Conservation (phyloP, 2,888 invertebrate species). For the Atrina japonica region DNA sequence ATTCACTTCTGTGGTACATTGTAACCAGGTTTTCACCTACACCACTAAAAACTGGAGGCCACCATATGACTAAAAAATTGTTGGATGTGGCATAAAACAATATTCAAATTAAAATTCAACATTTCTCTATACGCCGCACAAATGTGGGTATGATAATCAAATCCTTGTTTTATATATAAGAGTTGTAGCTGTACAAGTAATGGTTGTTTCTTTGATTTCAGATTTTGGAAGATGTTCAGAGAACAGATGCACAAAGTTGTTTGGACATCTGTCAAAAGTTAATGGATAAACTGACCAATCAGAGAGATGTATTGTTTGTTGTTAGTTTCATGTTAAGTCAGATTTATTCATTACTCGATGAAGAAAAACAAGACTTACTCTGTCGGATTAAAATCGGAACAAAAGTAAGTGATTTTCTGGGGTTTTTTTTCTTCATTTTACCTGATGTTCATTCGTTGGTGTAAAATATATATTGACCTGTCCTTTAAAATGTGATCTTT, state of each 20-base stretch:
- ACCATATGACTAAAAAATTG: too few species aligned
- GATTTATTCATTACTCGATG: constrained; percentile 54
- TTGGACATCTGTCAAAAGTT: constrained; percentile 67
- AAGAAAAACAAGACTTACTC: constrained; percentile 56
- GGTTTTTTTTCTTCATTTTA: neutral
- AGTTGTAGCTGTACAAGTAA: too few species aligned
- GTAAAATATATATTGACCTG: neutral
- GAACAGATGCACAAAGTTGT: constrained; percentile 54
- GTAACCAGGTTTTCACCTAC: too few species aligned
- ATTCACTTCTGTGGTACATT: too few species aligned
- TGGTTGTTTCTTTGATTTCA: constrained; percentile 41
- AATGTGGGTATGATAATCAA: too few species aligned
- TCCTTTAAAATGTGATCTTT: too few species aligned
- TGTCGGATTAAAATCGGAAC: constrained; percentile 72
- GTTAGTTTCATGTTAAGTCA: constrained; percentile 71
- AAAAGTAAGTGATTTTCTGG: constrained; percentile 60
- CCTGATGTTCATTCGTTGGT: neutral
- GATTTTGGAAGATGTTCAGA: constrained; percentile 67
- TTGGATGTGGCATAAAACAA: too few species aligned
- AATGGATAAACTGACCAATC: constrained; percentile 62
- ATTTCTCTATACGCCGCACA: too few species aligned
- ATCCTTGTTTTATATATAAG: too few species aligned
- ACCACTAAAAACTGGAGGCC: too few species aligned
- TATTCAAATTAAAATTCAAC: too few species aligned
- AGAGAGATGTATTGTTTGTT: constrained; percentile 70